These are phyloP conservation scores for Circaetus gallicus DNA, from an alignment of 2,113 vertebrate genomes.

Conservation along the genomic window DNA sequence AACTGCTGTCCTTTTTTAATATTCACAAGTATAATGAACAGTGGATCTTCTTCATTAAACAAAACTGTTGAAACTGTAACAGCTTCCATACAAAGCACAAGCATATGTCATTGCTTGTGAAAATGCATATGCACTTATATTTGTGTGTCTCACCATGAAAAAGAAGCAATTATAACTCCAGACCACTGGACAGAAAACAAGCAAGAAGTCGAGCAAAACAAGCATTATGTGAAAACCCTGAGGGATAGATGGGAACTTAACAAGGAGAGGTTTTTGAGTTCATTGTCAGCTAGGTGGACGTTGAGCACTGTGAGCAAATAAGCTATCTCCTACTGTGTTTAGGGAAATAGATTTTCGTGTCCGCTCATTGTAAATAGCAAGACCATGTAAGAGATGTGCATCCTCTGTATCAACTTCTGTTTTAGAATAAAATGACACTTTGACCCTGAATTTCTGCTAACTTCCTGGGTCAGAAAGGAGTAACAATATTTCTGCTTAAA, in stretches of 20 bases:
- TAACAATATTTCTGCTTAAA: neutral
- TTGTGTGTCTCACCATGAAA: neutral
- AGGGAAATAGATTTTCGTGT: slow-evolving; percentile 7
- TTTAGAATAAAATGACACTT: neutral
- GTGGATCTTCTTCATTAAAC: neutral
- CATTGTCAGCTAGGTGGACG: neutral
- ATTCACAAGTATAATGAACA: neutral
- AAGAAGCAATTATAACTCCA: neutral
- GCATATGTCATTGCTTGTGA: neutral
- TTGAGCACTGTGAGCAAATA: neutral
- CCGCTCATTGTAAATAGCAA: neutral
- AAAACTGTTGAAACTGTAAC: neutral
- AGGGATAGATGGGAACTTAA: neutral
- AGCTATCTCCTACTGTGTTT: neutral
- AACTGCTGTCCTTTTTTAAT: neutral
- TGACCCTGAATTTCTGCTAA: neutral
- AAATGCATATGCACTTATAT: neutral
- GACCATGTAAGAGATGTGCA: neutral
- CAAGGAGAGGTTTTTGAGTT: neutral
- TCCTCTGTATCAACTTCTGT: neutral
- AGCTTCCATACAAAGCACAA: neutral
- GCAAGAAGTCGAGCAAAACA: neutral
- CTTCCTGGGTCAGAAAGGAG: neutral
- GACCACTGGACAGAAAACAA: neutral
- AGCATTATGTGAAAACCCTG: neutral